Percentiles rank a stretch among this genome's conserved stretches.
Evolutionary conservation across 1,140 invertebrate genomes (phyloP).

Genomic region (Phthorimaea operculella): DNA sequence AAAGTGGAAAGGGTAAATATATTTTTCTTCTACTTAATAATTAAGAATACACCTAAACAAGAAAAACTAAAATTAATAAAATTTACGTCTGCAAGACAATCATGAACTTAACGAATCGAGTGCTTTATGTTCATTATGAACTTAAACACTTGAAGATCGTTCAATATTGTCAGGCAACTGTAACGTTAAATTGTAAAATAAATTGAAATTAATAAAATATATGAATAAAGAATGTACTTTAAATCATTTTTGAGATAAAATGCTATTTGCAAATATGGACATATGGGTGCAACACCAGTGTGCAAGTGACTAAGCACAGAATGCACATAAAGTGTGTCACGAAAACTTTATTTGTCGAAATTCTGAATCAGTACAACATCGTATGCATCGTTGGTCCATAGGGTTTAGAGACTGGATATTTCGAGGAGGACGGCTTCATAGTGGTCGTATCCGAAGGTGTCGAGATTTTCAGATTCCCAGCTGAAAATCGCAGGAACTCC

Average conservation of each 20-base stretch:
- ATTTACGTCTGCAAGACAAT: constrained; percentile 39
- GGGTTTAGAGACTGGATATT: constrained; percentile 65
- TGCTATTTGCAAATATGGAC: no score
- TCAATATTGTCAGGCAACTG: no score
- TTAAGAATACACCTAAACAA: no score
- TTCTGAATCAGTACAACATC: constrained; percentile 27
- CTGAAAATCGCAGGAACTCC: constrained; percentile 68
- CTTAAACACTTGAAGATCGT: no score
- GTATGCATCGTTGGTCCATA: constrained; percentile 52
- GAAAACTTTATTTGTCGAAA: neutral
- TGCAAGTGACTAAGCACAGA: no score
- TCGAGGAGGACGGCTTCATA: constrained; percentile 59
- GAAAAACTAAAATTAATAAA: neutral
- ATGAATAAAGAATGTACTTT: no score
- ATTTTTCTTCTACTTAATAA: no score
- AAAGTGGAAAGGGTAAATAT: constrained; percentile 89
- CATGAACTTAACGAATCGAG: constrained; percentile 44
- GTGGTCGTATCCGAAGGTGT: constrained; percentile 70
- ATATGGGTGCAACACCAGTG: no score
- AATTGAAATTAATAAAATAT: no score
- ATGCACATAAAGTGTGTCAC: no score
- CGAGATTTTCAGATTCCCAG: constrained; percentile 70
- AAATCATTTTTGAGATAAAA: no score
- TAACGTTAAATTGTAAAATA: no score
- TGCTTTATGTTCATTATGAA: neutral